Percentiles rank a stretch among this genome's conserved stretches.
phyloP scores from a whole-genome alignment of 2,797 vertebrate genomes.

The Bradypodion ventrale region DNA sequence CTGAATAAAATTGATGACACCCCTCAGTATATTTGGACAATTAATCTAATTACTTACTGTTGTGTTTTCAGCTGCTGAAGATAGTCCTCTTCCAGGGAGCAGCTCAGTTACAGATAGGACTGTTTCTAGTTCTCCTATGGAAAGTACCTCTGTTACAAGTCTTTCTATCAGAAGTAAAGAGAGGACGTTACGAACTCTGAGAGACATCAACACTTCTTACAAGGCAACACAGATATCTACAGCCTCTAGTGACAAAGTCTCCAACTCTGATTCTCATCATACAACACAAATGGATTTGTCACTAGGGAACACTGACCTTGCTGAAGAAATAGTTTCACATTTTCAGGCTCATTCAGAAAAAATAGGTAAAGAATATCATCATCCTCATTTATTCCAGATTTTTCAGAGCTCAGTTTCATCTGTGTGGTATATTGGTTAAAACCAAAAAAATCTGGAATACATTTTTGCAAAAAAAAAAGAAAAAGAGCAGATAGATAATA shows the following conservation, averaged over 20 bases:
- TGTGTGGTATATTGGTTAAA: not conserved
- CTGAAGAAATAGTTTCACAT: fast-evolving
- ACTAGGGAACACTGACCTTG: not conserved
- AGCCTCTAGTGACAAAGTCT: conserved; percentile 5
- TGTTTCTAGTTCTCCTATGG: conserved; percentile 42
- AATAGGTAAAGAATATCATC: conserved; percentile 26
- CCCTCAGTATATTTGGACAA: conserved; percentile 32
- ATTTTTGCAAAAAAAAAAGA: not conserved
- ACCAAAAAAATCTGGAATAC: not conserved
- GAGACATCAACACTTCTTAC: conserved; percentile 64
- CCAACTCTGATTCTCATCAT: conserved; percentile 51
- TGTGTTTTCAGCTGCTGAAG: conserved; percentile 57
- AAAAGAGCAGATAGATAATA: not conserved
- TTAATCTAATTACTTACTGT: conserved; percentile 19
- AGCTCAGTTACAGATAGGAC: conserved; percentile 40
- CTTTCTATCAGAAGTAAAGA: conserved; percentile 78
- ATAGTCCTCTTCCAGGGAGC: conserved; percentile 31
- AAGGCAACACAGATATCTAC: conserved; percentile 17
- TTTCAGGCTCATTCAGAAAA: not conserved
- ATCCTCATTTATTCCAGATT: not conserved
- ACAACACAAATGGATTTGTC: not conserved
- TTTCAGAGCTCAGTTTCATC: not conserved
- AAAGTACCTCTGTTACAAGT: conserved; percentile 75
- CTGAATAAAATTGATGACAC: conserved; percentile 51
- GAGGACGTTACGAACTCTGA: conserved; percentile 82